A percentile compares a stretch with the other conserved stretches of the same genome.
phyloP scores from a whole-genome alignment of 2,888 invertebrate genomes.

The Mythimna lalbum region DNA sequence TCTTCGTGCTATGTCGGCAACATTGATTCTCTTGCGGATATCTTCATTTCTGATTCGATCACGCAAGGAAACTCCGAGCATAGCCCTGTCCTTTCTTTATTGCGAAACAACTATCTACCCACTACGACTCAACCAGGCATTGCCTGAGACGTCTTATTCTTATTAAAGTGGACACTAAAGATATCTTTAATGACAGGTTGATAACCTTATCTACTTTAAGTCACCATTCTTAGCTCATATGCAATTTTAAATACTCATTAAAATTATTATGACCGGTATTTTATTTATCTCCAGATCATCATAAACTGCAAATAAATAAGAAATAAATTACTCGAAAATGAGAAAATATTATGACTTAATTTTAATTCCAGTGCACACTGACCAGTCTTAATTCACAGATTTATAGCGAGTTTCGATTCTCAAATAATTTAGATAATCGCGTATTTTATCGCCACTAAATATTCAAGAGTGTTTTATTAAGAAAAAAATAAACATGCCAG shows the following conservation, averaged over 20 bases:
- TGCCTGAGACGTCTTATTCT: not conserved
- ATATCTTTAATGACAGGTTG: not conserved
- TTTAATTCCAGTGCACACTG: slow-evolving; percentile 45
- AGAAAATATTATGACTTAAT: slow-evolving; percentile 55
- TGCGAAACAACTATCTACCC: no score
- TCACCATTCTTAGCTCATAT: not conserved
- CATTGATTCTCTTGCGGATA: no score
- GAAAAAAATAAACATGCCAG: slow-evolving; percentile 59
- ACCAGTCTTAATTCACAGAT: slow-evolving; percentile 53
- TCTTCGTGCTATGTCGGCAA: no score
- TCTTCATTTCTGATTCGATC: no score
- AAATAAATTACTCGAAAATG: slow-evolving; percentile 23
- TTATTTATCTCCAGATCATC: not conserved
- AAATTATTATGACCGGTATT: not conserved
- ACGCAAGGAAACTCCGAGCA: no score
- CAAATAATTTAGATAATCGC: slow-evolving; percentile 63
- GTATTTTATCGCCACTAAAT: slow-evolving; percentile 59
- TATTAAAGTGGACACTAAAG: not conserved
- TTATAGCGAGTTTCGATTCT: slow-evolving; percentile 51
- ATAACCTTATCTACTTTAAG: not conserved
- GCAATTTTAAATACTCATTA: not conserved
- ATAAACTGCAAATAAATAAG: slow-evolving; percentile 22
- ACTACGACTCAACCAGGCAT: no score
- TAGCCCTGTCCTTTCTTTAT: no score
- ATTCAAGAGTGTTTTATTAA: slow-evolving; percentile 62